Evolutionary conservation across 2,888 invertebrate species (phyloP).

Genomic region (Caenorhabditis virilis): DNA sequence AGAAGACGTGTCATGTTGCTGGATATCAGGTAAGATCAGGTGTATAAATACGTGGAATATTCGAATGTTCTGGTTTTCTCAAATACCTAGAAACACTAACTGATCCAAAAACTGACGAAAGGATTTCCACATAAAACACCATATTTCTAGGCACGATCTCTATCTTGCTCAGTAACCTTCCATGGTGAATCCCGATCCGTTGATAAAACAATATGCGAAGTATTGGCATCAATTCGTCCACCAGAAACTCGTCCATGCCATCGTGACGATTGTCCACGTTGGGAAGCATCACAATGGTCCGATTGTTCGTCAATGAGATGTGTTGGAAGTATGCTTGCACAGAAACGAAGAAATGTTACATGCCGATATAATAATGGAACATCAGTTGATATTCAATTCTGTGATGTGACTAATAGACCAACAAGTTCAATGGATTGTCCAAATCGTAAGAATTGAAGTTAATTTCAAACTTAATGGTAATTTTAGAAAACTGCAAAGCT

Average conservation of each 20-base stretch:
- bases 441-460: conserved; percentile 72
- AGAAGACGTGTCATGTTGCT: conserved; percentile 46
- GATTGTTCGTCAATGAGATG: conserved; percentile 53
- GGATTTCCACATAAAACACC: not conserved
- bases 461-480: not conserved
- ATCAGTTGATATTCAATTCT: conserved; percentile 74
- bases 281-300: conserved; percentile 64
- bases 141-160: conserved; percentile 31
- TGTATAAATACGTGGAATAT: not conserved
- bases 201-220: conserved; percentile 45
- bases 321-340: conserved; percentile 79
- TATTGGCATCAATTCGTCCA: conserved; percentile 43
- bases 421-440: conserved; percentile 81
- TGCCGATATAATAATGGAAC: conserved; percentile 73
- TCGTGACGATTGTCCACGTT: conserved; percentile 57
- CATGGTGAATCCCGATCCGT: conserved; percentile 31
- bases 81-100: too few relatives aligned
- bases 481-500: conserved; percentile 72
- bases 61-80: too few relatives aligned
- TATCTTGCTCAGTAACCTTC: conserved; percentile 30
- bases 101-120: too few relatives aligned
- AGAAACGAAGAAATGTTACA: conserved; percentile 78
- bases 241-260: conserved; percentile 60
- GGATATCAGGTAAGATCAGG: conserved; percentile 43
- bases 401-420: conserved; percentile 79